Conservation (phyloP, 2,888 invertebrate genomes). For the Pollenia angustigena region DNA sequence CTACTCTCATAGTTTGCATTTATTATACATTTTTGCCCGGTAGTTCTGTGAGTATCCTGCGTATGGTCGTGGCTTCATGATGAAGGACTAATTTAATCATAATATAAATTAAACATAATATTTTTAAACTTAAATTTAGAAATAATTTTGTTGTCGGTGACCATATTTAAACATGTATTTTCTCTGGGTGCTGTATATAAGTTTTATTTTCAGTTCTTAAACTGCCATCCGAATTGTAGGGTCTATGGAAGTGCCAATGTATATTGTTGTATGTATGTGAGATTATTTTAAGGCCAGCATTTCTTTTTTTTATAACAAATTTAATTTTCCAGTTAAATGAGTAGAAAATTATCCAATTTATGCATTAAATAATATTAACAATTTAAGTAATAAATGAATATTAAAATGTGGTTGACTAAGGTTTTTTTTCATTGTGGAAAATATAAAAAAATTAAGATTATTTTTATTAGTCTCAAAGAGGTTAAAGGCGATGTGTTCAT, state of each 20-base stretch:
- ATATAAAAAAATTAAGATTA: neutral
- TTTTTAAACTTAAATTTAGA: too few species aligned
- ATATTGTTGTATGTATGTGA: neutral
- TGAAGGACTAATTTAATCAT: too few species aligned
- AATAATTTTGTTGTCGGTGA: too few species aligned
- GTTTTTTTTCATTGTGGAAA: neutral
- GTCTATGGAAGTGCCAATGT: neutral
- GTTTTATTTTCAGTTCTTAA: too few species aligned
- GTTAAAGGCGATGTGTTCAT: too few species aligned
- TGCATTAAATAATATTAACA: slow-evolving; percentile 70
- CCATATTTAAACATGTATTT: too few species aligned
- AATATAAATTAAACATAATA: too few species aligned
- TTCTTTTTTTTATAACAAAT: slow-evolving; percentile 70
- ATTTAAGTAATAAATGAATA: slow-evolving; percentile 63
- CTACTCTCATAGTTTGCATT: neutral
- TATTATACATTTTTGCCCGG: neutral
- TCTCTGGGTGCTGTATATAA: too few species aligned
- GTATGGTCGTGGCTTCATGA: too few species aligned
- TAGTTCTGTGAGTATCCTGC: neutral
- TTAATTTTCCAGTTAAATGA: slow-evolving; percentile 79
- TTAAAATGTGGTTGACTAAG: slow-evolving; percentile 59
- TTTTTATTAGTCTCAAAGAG: neutral
- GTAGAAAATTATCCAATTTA: slow-evolving; percentile 77
- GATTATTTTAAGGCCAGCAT: slow-evolving; percentile 41
- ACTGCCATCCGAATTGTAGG: too few species aligned